phyloP scores from a whole-genome alignment of 2,797 vertebrate genomes.

The Rousettus madagascariensis region DNA sequence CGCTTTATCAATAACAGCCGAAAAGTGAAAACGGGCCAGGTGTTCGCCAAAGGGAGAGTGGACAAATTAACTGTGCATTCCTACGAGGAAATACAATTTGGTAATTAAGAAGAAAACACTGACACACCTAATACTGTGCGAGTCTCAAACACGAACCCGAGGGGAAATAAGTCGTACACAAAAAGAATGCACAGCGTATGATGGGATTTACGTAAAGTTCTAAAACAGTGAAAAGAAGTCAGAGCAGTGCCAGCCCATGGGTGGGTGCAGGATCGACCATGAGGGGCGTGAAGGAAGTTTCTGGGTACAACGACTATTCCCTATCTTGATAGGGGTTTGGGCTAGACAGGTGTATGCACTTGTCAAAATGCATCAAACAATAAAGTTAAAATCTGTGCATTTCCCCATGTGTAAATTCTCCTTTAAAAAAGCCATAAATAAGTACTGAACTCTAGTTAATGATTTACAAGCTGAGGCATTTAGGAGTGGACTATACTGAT shows the following conservation, averaged over 20 bases:
- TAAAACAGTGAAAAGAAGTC: not conserved
- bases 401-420: not conserved
- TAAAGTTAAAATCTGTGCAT: not conserved
- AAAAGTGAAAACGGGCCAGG: not conserved
- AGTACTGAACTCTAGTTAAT: not conserved
- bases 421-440: not conserved
- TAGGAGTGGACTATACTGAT: not conserved
- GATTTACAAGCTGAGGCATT: not conserved
- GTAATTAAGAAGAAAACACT: not conserved
- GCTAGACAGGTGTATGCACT: not conserved
- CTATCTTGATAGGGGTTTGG: not conserved
- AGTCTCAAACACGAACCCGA: not conserved
- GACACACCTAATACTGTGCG: not conserved
- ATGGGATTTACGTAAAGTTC: not conserved
- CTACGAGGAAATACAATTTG: not conserved
- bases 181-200: not conserved
- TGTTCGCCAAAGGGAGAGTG: not conserved
- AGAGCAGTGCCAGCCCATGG: not conserved
- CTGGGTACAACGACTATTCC: not conserved
- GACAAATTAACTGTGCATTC: not conserved
- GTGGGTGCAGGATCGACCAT: accelerated
- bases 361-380: not conserved
- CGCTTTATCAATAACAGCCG: not conserved
- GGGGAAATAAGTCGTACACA: not conserved
- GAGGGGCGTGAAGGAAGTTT: not conserved